Percentiles rank a stretch among this genome's conserved stretches.
phyloP scores from a whole-genome alignment of 2,113 vertebrate species.

The Oncorhynchus keta region DNA sequence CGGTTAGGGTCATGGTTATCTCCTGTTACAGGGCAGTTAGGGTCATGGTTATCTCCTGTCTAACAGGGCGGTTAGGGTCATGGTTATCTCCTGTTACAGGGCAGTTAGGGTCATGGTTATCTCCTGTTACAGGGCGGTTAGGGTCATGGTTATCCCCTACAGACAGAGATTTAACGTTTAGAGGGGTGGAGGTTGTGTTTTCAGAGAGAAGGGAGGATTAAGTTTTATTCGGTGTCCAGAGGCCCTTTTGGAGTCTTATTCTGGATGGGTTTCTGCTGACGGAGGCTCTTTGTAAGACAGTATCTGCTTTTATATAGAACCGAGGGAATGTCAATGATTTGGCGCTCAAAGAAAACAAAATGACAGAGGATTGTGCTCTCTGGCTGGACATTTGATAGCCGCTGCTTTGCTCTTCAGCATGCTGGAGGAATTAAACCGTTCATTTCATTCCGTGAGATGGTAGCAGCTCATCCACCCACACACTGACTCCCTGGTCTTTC shows the following conservation, averaged over 20 bases:
- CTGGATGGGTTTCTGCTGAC: constrained; percentile 3
- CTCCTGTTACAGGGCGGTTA: too few species aligned
- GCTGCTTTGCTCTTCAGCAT: background rate
- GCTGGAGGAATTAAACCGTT: background rate
- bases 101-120: too few species aligned
- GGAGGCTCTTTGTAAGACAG: background rate
- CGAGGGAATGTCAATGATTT: constrained; percentile 3
- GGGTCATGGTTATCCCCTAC: background rate
- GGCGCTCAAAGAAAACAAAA: constrained; percentile 1
- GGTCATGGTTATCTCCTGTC: too few species aligned
- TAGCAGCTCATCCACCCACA: background rate
- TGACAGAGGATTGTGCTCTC: background rate
- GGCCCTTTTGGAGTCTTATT: background rate
- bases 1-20: too few species aligned
- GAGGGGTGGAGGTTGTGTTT: background rate
- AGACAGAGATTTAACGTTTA: constrained; percentile 1
- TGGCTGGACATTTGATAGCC: background rate
- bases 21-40: too few species aligned
- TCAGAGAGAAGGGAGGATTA: constrained; percentile 9
- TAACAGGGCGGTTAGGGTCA: too few species aligned
- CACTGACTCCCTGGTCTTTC: background rate
- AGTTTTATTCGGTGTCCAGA: constrained; percentile 17
- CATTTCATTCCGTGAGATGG: background rate
- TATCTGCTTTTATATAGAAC: background rate
- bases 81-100: too few species aligned